Evolutionary conservation across 2,888 invertebrate species (phyloP).

Genomic region (Tribolium freemani): DNA sequence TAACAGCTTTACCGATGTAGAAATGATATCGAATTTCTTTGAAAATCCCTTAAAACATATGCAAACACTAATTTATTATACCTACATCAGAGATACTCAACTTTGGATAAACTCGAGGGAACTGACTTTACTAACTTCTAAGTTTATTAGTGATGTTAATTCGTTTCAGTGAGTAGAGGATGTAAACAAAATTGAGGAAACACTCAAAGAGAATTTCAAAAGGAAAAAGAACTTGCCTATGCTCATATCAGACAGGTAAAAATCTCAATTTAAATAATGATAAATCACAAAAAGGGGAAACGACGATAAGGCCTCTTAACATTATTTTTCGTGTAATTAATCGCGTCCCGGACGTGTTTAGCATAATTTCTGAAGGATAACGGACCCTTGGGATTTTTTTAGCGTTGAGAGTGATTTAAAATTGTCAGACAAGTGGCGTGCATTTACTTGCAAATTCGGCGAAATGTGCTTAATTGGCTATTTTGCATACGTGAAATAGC

Average conservation of each 20-base stretch:
- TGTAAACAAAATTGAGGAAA: constrained; percentile 13
- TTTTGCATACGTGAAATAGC: constrained; percentile 28
- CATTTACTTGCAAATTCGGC: constrained; percentile 36
- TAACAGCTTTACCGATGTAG: not conserved
- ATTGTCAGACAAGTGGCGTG: constrained; percentile 1
- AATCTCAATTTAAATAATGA: constrained; percentile 6
- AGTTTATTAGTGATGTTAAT: constrained; percentile 27
- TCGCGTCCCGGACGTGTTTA: not conserved
- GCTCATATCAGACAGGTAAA: not conserved
- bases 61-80: constrained; percentile 22
- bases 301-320: not conserved
- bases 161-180: not conserved
- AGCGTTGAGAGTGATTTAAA: not conserved
- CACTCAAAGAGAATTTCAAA: not conserved
- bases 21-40: constrained; percentile 8
- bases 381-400: not conserved
- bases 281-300: not conserved
- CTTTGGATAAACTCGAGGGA: constrained; percentile 15
- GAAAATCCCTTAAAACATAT: constrained; percentile 1
- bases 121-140: constrained; percentile 20
- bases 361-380: not conserved
- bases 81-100: constrained; percentile 23
- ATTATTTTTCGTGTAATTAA: not conserved
- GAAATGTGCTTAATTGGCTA: constrained; percentile 30
- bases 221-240: not conserved